Evolutionary conservation across 92 coral and sea anemone genomes (phyloP).

Genomic region (Virgularia gustaviana): DNA sequence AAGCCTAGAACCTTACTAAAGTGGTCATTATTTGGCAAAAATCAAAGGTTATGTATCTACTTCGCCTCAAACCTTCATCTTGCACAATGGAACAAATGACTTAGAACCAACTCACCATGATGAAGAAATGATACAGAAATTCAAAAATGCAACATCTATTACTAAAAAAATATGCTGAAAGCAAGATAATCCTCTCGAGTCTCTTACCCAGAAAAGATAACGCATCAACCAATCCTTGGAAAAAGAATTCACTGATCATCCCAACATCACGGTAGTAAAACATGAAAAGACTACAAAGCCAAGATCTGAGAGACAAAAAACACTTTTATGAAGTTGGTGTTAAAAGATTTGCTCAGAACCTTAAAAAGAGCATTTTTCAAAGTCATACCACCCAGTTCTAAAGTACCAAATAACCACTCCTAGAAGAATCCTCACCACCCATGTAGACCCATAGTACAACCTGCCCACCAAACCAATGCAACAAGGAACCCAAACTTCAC

Average conservation of each 20-base stretch:
- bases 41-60: too few relatives aligned
- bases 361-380: slow-evolving; percentile 36
- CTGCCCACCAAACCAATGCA: background rate
- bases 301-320: slow-evolving; percentile 29
- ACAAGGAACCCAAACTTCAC: background rate
- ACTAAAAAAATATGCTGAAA: slow-evolving; percentile 1
- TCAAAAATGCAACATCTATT: background rate
- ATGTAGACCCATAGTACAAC: background rate
- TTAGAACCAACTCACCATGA: slow-evolving; percentile 11
- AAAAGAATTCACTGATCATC: background rate
- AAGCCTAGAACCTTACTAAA: too few relatives aligned
- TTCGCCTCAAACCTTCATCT: slow-evolving; percentile 11
- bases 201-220: slow-evolving; percentile 25
- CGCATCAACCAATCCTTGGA: slow-evolving; percentile 10
- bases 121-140: slow-evolving; percentile 13
- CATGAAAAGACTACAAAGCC: slow-evolving; percentile 7
- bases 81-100: slow-evolving; percentile 51
- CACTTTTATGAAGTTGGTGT: slow-evolving; percentile 43
- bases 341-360: slow-evolving; percentile 24
- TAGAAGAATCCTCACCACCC: too few relatives aligned
- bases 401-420: too few relatives aligned
- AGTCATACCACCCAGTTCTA: slow-evolving; percentile 2
- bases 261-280: background rate
- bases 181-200: slow-evolving; percentile 29
- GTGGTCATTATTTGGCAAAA: too few relatives aligned